Base-by-base conservation (phyloP, 1,140 invertebrate genomes). In the Atta texana region DNA sequence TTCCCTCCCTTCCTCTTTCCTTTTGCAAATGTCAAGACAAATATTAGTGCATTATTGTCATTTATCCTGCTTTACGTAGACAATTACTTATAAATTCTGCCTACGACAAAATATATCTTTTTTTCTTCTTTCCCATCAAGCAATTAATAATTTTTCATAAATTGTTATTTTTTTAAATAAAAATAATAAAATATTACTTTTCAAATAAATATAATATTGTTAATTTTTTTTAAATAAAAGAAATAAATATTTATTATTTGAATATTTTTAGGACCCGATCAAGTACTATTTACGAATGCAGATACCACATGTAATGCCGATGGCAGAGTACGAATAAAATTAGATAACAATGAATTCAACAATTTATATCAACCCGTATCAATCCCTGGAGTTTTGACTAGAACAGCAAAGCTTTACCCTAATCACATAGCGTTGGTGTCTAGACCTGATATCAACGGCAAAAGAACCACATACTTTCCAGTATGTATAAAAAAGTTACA, bases 351-450 rank as follows among this genome's bases (percentile, higher is more conserved):
- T 57, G 96, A 96, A 1, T 90, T 96, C 1, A 96, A 96, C 1
- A 96, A 96, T 4, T 94, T 96, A 12, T 0, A 0, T 0, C 94
- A 96, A 28, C 97, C 98, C 0, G 95, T 98, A 59, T 98, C 98
- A 7, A 96, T 99, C 28, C 97, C 98, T 39, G 97, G 97, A 5
- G 92, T 98, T n/a, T 93, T 99, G 1, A 96, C 95, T 75, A 95
- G 95, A 66, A 96, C 96, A 0, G 97, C 96, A 0, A 95, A 96
- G 63, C 96, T 96, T 87, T 97, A 96, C 93, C 97, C 97, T 1
- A 95, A 98, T 91, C 94, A 95, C 24, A 93, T 95, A 21, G 98
- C 98, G 0, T 89, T 98, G 88, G 96, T 96, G 39, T 96, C 96
- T 34, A 97, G 97, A 93, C 95, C 88, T 94, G 95, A 88, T 91